Base-by-base conservation (phyloP, 2,888 invertebrate species). In the Stenodera caucasica region DNA sequence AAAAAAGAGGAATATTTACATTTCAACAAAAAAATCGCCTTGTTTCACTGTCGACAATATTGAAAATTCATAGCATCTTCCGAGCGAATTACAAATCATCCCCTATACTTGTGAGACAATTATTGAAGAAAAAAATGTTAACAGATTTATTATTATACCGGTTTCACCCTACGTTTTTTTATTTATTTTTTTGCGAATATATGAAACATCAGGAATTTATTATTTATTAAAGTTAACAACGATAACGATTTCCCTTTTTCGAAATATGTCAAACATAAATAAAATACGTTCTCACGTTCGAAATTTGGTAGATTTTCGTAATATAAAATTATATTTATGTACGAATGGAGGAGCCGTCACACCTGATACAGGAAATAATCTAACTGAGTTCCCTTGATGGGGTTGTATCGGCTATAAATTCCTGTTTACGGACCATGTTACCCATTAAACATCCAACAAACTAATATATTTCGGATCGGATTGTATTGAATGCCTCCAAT, bases 311-410 rank as follows among this genome's bases (percentile, higher is more conserved):
- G 32, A 32, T 11, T 7, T 32, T 32, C 11, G 32, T 32, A 32
- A 32, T 8, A 32, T 32, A 12, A 37, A 29, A 51, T 30, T 26
- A 14, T 9, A 32, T 51, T 26, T 21, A 32, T 29, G 53, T 32
- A 52, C 40, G 40, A 55, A 55, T 59, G 37, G 35, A 33, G 56
- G 45, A 60, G 23, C 49, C 53, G 54, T 54, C 49, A 50, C 57
- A 60, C 60, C 60, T 60, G 57, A 60, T 57, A 60, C 57, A 57
- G 60, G 60, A 60, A 57, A 60, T 60, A 60, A 60, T 57, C 56
- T 56, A 45, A 54, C 56, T 49, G 56, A 49, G 49, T 35, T 33
- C n/a, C n/a, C 37, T 15, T 15, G 15, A 15, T 21, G 37, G 15
- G 37, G 15, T 15, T 37, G 9, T 45, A 57, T 50, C 53, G 60